Base-by-base conservation (phyloP, 2,113 vertebrate genomes). In the Oryzias melastigma region DNA sequence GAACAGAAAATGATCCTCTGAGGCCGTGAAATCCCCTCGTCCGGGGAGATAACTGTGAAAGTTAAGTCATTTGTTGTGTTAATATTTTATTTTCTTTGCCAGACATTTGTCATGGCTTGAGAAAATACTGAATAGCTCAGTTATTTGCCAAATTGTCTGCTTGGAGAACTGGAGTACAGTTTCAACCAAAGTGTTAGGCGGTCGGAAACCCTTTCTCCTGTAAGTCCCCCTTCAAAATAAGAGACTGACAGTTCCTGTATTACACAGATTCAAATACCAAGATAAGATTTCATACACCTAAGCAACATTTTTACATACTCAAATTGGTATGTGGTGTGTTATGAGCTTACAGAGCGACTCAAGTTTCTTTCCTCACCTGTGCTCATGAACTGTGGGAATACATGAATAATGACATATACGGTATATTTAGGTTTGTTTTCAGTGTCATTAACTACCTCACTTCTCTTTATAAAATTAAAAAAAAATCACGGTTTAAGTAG, bases 1-100 rank as follows among this genome's bases (percentile, higher is more conserved):
- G 49, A 57, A 60, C 40, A 77, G 58, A 47, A 65, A 66, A 76
- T 71, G 15, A 73, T 62, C 40, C 19, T 27, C 52, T 65, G 43
- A 63, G 58, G 64, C 42, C 44, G 18, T 58, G 18, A 41, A 71
- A 60, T 42, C 7, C 58, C 46, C 55, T 64, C 46, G 29, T 68
- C 19, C 55, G 40, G 6, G 35, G 13, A 58, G 44, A 52, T 5
- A 49, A 24, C 35, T 35, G 20, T 45, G 22, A 52, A 14, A 17
- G 35, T 45, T 61, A 15, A 14, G 35, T 67, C 41, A 55, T 19
- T 59, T 16, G 14, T 55, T 50, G 6, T 57, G 20, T 29, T 52
- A 52, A 29, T 52, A 20, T 58, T 58, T 35, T 13, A 46, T 57
- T 47, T 49, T 62, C 41, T 6, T 54, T 52, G 41, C 50, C 52